phyloP scores from a whole-genome alignment of 1,140 invertebrate genomes.

The Ips typographus region DNA sequence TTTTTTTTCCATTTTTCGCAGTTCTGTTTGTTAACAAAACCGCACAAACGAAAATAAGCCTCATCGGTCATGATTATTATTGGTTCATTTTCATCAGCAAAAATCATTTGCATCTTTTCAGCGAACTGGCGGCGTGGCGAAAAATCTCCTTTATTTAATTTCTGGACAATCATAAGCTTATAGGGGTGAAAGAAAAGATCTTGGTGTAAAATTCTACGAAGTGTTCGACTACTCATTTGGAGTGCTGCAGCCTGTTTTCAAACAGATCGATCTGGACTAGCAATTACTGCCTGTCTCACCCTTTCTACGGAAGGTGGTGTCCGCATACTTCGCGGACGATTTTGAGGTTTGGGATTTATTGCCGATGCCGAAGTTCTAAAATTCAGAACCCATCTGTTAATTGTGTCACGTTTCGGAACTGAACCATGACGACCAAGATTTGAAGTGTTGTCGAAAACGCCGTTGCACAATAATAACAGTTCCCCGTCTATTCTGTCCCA shows the following conservation, averaged over 20 bases:
- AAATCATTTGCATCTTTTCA: not conserved
- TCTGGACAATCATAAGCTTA: too few relatives aligned
- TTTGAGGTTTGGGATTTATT: not conserved
- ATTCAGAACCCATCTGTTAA: too few relatives aligned
- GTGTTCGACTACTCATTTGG: not conserved
- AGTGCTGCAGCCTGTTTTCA: too few relatives aligned
- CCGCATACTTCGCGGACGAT: not conserved
- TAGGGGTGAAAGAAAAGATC: not conserved
- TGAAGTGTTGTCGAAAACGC: not conserved
- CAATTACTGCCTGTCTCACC: too few relatives aligned
- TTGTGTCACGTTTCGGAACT: not conserved
- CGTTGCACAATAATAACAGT: not conserved
- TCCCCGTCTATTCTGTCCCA: constrained; percentile 1
- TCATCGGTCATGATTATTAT: not conserved
- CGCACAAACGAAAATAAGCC: not conserved
- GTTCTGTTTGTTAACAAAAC: not conserved
- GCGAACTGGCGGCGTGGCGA: not conserved
- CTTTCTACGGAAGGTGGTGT: not conserved
- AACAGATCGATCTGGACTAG: too few relatives aligned
- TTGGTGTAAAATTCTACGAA: constrained; percentile 1
- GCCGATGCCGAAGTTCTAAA: too few relatives aligned
- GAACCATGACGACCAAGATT: not conserved
- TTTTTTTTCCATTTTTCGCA: too few relatives aligned
- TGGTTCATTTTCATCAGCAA: too few relatives aligned
- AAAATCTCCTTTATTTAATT: constrained; percentile 1